Conservation (phyloP, 2,113 vertebrate genomes). For the Anguilla japonica region DNA sequence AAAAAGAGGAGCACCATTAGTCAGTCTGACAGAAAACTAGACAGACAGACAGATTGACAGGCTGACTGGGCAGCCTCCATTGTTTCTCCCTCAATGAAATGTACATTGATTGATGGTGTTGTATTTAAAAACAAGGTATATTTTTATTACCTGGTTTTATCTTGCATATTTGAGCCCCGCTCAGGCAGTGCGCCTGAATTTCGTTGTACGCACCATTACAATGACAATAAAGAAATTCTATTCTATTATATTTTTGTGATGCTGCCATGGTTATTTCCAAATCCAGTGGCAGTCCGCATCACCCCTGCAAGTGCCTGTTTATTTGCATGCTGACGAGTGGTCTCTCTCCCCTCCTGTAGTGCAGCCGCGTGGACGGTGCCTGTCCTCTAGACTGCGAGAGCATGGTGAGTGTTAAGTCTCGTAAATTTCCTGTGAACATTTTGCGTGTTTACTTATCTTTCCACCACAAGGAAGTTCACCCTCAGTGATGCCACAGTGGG, state of each 20-base stretch:
- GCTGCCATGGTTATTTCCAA: slow-evolving; percentile 23
- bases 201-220: too few relatives aligned
- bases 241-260: neutral
- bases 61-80: neutral
- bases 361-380: slow-evolving; percentile 64
- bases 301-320: neutral
- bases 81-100: neutral
- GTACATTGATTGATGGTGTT: neutral
- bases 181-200: too few relatives aligned
- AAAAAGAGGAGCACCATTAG: neutral
- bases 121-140: neutral
- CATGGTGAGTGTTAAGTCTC: slow-evolving; percentile 55
- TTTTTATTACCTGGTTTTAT: too few relatives aligned
- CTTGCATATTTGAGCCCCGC: too few relatives aligned
- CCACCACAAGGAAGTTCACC: neutral
- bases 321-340: slow-evolving; percentile 11
- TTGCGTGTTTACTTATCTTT: neutral
- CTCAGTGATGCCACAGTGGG: neutral
- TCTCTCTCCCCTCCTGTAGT: slow-evolving; percentile 54
- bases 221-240: too few relatives aligned
- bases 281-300: neutral
- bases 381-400: slow-evolving; percentile 74
- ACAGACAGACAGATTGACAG: neutral
- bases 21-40: neutral
- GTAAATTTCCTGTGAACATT: neutral